Base-by-base conservation (phyloP, 2,888 invertebrate genomes). In the Fissipunctia ypsillon region DNA sequence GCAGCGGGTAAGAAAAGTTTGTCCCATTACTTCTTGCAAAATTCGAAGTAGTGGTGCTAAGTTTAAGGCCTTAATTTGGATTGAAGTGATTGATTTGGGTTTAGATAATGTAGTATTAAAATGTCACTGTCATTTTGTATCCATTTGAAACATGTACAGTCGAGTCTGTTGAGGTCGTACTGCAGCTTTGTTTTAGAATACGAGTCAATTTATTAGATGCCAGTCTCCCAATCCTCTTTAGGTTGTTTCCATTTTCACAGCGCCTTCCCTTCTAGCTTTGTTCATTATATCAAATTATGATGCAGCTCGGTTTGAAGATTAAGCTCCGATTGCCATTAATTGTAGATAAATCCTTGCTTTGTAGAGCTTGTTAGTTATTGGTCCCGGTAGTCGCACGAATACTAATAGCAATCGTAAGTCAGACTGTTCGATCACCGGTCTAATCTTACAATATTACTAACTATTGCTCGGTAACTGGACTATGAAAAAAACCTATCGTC, bases 331-430 rank as follows among this genome's bases (percentile, higher is more conserved):
- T 52, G 2, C 12, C 7, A 31, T 31, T 69, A n/a, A n/a, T n/a
- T n/a, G n/a, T 3, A 41, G n/a, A 41, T 66, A 14, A 52, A 41
- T n/a, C 41, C 9, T 31, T 66, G 31, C n/a, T 50, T 65, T 3
- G n/a, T 7, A 38, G 25, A 64, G 22, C 25, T 22, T 22, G 35
- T 69, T 38, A 64, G n/a, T 25, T 31, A 69, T 69, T 54, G 41
- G 66, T 43, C 41, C 52, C 41, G 3, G 28, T 16, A n/a, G n/a
- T 52, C 41, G 2, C n/a, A 12, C 16, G 5, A 52, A 28, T 41
- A n/a, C 38, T 9, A 69, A 52, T 19, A 65, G 19, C 41, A 19
- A 25, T 31, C 12, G 66, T 22, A 31, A 25, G 19, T 3, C 43
- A 28, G n/a, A 12, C 16, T n/a, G 22, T 52, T 7, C 28, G 28